A percentile compares a stretch with the other conserved stretches of the same genome.
These are phyloP conservation scores for Holocentrus rufus DNA, from an alignment of 2,797 vertebrate species.

Conservation along the genomic window DNA sequence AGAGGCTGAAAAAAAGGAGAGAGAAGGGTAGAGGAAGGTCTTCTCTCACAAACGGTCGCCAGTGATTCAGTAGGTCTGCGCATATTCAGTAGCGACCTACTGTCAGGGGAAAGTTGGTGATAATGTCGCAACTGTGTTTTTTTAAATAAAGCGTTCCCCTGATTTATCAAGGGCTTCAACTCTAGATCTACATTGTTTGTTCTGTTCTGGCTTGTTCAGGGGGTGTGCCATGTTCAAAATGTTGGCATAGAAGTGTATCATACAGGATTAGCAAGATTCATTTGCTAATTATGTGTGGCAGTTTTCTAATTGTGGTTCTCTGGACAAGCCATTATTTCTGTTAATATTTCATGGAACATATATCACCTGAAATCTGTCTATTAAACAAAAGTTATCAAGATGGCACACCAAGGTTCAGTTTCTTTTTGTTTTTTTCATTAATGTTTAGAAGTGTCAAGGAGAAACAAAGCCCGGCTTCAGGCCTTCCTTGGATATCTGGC, in stretches of 20 bases:
- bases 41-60: constrained; percentile 26
- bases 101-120: constrained; percentile 35
- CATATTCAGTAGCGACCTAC: constrained; percentile 44
- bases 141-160: constrained; percentile 45
- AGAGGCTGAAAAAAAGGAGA: constrained; percentile 29
- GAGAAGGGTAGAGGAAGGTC: constrained; percentile 30
- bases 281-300: constrained; percentile 26
- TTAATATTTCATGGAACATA: constrained; percentile 35
- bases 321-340: constrained; percentile 36
- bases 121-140: constrained; percentile 22
- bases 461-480: constrained; percentile 15
- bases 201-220: constrained; percentile 56
- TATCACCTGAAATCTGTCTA: constrained; percentile 46
- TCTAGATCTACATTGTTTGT: constrained; percentile 49
- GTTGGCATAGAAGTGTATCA: constrained; percentile 8
- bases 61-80: constrained; percentile 26
- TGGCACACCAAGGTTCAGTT: constrained; percentile 28
- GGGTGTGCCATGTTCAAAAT: background rate
- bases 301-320: constrained; percentile 22
- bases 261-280: constrained; percentile 11
- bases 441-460: constrained; percentile 6
- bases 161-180: constrained; percentile 70
- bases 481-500: background rate
- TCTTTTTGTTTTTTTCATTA: constrained; percentile 32
- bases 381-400: constrained; percentile 56